Percentiles rank a stretch among this genome's conserved stretches.
Conservation (phyloP, 2,888 invertebrate genomes). For the Plebejus argus region DNA sequence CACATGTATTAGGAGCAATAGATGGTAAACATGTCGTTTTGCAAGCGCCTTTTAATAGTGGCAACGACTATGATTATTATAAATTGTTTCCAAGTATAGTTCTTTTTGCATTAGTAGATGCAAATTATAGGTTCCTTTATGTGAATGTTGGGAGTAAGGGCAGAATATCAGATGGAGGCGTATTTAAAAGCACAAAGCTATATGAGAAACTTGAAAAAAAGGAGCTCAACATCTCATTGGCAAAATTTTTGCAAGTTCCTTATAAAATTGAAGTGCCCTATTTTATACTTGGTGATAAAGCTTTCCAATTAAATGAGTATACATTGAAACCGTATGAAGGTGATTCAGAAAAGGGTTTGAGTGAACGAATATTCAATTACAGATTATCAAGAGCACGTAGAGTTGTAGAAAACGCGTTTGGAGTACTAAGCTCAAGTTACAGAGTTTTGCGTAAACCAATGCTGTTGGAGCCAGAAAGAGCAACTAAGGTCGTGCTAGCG, state of each 20-base stretch:
- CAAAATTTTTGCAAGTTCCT: slow-evolving; percentile 45
- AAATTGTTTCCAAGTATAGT: slow-evolving; percentile 41
- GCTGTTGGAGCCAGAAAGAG: slow-evolving; percentile 44
- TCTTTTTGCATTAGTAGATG: slow-evolving; percentile 42
- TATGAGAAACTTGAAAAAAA: slow-evolving; percentile 39
- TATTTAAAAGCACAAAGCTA: slow-evolving; percentile 43
- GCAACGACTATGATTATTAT: slow-evolving; percentile 42
- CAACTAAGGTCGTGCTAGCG: slow-evolving; percentile 40
- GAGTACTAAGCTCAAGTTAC: slow-evolving; percentile 12
- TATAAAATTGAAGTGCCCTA: slow-evolving; percentile 38
- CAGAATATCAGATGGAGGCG: slow-evolving; percentile 43
- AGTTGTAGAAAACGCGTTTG: slow-evolving; percentile 39
- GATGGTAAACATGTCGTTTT: slow-evolving; percentile 34
- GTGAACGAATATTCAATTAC: slow-evolving; percentile 39
- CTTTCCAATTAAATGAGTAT: slow-evolving; percentile 35
- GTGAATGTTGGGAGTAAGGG: slow-evolving; percentile 42
- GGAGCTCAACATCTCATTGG: slow-evolving; percentile 39
- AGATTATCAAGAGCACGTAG: slow-evolving; percentile 38
- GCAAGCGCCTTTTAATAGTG: slow-evolving; percentile 40
- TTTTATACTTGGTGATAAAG: slow-evolving; percentile 35
- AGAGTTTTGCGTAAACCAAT: slow-evolving; percentile 43
- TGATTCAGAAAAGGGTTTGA: slow-evolving; percentile 37
- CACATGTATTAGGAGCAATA: slow-evolving; percentile 19
- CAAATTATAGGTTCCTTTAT: slow-evolving; percentile 42
- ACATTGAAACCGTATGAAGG: slow-evolving; percentile 40